phyloP scores from a whole-genome alignment of 2,113 vertebrate genomes.

The Pheucticus melanocephalus region DNA sequence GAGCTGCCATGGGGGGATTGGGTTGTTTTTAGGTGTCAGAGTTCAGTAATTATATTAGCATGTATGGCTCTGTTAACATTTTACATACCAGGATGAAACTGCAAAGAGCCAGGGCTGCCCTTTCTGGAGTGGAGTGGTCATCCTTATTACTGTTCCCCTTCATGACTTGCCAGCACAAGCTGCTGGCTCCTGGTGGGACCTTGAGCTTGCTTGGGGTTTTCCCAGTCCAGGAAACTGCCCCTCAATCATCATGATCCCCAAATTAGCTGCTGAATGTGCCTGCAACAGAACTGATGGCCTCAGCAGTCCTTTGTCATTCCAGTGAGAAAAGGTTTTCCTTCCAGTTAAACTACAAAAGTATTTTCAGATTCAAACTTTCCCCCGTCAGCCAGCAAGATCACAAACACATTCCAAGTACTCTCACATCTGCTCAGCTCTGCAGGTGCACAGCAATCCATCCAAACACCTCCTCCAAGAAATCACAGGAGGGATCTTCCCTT shows the following conservation, averaged over 20 bases:
- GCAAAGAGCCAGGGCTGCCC: neutral
- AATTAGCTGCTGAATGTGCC: neutral
- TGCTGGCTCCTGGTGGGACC: neutral
- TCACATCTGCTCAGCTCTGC: neutral
- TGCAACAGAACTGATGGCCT: neutral
- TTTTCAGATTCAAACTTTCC: neutral
- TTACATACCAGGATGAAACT: neutral
- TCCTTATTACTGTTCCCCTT: neutral
- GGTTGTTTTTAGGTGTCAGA: neutral
- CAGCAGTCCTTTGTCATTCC: neutral
- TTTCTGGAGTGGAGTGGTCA: neutral
- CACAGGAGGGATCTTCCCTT: neutral
- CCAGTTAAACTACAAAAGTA: neutral
- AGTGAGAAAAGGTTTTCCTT: neutral
- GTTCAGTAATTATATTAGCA: neutral
- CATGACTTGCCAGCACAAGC: neutral
- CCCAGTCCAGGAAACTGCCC: fast-evolving
- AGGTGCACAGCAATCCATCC: neutral
- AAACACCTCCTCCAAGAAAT: neutral
- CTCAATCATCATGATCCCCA: fast-evolving
- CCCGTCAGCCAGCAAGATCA: neutral
- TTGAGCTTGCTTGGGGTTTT: neutral
- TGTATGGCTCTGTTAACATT: neutral
- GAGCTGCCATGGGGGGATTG: fast-evolving
- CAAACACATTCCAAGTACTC: neutral